These are phyloP conservation scores for Microdon myrmicae DNA, from an alignment of 2,888 invertebrate species.

Conservation along the genomic window DNA sequence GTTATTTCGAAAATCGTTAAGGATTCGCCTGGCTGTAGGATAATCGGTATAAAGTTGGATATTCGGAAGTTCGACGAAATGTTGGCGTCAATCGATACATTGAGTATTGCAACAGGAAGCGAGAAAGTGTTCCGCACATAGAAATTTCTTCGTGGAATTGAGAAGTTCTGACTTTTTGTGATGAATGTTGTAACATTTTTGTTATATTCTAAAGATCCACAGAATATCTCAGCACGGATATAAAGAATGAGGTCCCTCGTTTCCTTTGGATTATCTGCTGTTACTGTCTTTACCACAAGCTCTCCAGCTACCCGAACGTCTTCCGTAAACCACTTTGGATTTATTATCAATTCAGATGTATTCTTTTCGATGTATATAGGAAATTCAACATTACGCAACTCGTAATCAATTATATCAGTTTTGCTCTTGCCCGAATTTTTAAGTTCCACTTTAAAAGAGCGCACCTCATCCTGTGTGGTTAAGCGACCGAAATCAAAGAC, in stretches of 20 bases:
- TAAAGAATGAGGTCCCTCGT: conserved; percentile 55
- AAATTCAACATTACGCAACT: conserved; percentile 44
- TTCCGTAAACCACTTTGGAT: conserved; percentile 57
- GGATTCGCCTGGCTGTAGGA: conserved; percentile 60
- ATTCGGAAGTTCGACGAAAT: conserved; percentile 51
- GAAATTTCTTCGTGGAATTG: conserved; percentile 66
- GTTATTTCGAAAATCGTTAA: conserved; percentile 58
- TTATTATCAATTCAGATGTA: conserved; percentile 59
- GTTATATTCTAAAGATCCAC: conserved; percentile 59
- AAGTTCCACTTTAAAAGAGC: conserved; percentile 67
- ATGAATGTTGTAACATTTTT: conserved; percentile 61
- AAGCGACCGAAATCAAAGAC: conserved; percentile 85
- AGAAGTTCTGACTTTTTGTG: conserved; percentile 57
- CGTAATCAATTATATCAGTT: conserved; percentile 51
- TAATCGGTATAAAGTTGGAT: conserved; percentile 27
- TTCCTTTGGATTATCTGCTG: conserved; percentile 35
- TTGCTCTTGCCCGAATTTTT: conserved; percentile 56
- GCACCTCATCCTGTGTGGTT: conserved; percentile 76
- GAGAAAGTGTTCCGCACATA: conserved; percentile 79
- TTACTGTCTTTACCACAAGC: conserved; percentile 54
- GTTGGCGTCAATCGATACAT: conserved; percentile 72
- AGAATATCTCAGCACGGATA: conserved; percentile 63
- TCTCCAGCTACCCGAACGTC: conserved; percentile 58
- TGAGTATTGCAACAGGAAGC: conserved; percentile 77
- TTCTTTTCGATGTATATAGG: conserved; percentile 54